phyloP scores from a whole-genome alignment of 2,797 vertebrate genomes.

The Prunella strophiata region DNA sequence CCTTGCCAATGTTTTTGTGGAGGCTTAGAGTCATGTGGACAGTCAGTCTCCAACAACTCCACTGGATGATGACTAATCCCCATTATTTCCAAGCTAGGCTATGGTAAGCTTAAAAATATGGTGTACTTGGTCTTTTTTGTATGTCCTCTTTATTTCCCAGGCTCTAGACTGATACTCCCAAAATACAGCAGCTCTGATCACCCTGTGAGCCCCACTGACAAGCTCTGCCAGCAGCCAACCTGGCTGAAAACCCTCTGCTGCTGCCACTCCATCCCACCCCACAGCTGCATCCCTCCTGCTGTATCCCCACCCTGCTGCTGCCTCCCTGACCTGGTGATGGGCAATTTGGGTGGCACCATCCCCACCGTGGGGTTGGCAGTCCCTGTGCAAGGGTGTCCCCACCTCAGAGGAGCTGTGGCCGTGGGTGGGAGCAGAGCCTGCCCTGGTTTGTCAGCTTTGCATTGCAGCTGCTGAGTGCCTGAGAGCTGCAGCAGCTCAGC shows the following conservation, averaged over 20 bases:
- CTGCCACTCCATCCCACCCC: neutral
- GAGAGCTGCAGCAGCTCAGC: neutral
- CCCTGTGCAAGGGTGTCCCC: neutral
- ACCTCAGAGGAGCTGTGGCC: fast-evolving
- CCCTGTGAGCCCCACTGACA: fast-evolving
- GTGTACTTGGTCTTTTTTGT: neutral
- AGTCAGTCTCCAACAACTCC: neutral
- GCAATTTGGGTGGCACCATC: neutral
- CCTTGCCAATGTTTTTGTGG: neutral
- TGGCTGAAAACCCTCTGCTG: neutral
- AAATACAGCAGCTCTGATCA: neutral
- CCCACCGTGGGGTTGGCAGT: neutral
- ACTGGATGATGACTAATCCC: neutral
- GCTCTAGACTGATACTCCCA: neutral
- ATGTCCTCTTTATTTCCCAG: neutral
- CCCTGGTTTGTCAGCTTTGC: constrained; percentile 31
- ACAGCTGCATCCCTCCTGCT: neutral
- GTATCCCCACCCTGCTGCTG: neutral
- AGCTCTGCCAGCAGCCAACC: neutral
- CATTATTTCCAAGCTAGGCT: neutral
- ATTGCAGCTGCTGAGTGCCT: neutral
- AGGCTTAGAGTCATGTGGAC: neutral
- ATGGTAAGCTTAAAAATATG: neutral
- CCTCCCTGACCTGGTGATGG: neutral
- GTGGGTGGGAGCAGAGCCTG: neutral